Percentiles rank a stretch among this genome's conserved stretches.
phyloP scores from a whole-genome alignment of 2,888 invertebrate species.

The Anticlea derivata region DNA sequence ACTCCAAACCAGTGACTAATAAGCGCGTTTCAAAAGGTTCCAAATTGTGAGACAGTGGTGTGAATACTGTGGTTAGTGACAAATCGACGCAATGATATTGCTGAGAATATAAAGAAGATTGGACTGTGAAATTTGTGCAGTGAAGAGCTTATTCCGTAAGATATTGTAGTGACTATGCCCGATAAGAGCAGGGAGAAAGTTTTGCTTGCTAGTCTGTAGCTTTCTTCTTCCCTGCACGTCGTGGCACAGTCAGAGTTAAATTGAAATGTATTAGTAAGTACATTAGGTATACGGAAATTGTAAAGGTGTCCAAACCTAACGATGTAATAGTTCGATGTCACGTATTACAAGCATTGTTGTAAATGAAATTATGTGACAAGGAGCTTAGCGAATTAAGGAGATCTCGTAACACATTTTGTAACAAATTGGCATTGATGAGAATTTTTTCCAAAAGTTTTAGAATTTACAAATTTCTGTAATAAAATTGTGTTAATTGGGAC shows the following conservation, averaged over 20 bases:
- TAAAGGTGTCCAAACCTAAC: constrained; percentile 7
- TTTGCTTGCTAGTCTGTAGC: neutral
- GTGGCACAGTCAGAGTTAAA: constrained; percentile 4
- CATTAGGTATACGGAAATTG: neutral
- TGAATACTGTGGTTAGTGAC: constrained; percentile 20
- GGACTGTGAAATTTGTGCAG: constrained; percentile 25
- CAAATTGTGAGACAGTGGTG: constrained; percentile 18
- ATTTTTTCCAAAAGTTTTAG: too few relatives aligned
- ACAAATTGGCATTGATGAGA: too few relatives aligned
- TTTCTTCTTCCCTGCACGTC: neutral
- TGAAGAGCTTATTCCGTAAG: constrained; percentile 34
- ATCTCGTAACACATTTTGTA: neutral
- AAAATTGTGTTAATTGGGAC: neutral
- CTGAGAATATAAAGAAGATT: constrained; percentile 3
- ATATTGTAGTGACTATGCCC: constrained; percentile 10
- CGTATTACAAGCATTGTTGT: constrained; percentile 3
- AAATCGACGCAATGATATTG: constrained; percentile 23
- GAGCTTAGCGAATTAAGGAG: neutral
- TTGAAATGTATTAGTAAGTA: constrained; percentile 5
- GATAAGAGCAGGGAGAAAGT: neutral
- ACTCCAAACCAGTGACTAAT: neutral
- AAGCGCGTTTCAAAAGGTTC: constrained; percentile 9
- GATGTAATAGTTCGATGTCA: neutral
- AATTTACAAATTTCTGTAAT: too few relatives aligned
- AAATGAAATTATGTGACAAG: constrained; percentile 3